Conservation (phyloP, 2,797 vertebrate species). For the Echiichthys vipera region DNA sequence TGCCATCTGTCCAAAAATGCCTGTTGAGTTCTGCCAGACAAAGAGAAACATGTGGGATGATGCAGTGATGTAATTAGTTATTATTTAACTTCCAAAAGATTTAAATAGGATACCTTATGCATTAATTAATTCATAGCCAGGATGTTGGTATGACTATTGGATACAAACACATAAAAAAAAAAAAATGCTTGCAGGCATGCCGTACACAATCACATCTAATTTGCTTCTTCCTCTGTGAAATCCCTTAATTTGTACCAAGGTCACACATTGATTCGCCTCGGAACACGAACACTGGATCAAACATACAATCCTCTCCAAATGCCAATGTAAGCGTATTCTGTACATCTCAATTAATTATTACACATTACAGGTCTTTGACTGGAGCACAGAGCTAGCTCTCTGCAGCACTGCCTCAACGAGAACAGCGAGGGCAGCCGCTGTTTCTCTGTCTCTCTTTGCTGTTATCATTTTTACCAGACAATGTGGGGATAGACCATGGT, state of each 20-base stretch:
- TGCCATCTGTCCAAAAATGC: constrained; percentile 9
- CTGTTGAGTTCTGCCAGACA: neutral
- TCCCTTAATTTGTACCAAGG: constrained; percentile 5
- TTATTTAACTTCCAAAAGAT: neutral
- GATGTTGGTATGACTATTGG: neutral
- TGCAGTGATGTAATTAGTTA: neutral
- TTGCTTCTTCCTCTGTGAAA: constrained; percentile 7
- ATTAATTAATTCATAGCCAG: neutral
- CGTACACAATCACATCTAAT: neutral
- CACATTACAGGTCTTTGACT: constrained; percentile 44
- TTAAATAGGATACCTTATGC: neutral
- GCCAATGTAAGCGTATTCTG: constrained; percentile 16
- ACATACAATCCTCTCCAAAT: constrained; percentile 5
- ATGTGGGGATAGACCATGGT: constrained; percentile 68
- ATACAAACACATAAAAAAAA: constrained; percentile 1
- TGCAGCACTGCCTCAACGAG: constrained; percentile 38
- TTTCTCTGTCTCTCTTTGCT: constrained; percentile 53
- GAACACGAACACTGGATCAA: constrained; percentile 29
- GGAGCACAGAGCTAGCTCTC: constrained; percentile 21
- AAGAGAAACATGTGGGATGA: constrained; percentile 9
- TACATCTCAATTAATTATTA: constrained; percentile 38
- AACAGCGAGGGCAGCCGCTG: constrained; percentile 52
- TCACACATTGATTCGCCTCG: neutral
- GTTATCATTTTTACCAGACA: constrained; percentile 79
- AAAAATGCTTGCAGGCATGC: neutral